phyloP scores from a whole-genome alignment of 1,140 invertebrate species.

The Trinorchestia longiramus region DNA sequence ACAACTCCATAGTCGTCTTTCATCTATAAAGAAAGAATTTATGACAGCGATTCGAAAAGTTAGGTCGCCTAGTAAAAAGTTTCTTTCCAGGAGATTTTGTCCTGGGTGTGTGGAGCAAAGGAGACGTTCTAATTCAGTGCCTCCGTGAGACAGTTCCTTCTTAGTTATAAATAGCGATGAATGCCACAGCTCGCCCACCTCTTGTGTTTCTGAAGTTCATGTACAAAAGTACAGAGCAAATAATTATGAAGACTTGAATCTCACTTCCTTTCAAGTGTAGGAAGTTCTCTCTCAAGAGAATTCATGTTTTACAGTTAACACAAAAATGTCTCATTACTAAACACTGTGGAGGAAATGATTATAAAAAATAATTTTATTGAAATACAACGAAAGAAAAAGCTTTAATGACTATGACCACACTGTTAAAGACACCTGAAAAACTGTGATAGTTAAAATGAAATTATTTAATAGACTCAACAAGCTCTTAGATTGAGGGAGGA shows the following conservation, averaged over 20 bases:
- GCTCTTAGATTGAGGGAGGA: no score
- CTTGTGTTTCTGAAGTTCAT: background rate
- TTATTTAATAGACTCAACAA: no score
- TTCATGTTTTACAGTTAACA: background rate
- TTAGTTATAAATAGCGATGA: constrained; percentile 3
- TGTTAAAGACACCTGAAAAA: no score
- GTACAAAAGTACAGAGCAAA: background rate
- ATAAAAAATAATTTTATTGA: background rate
- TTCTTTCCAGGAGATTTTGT: background rate
- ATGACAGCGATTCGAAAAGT: constrained; percentile 54
- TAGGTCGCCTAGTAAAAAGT: constrained; percentile 23
- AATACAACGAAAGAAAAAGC: background rate
- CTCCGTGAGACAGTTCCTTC: background rate
- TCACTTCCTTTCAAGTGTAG: background rate
- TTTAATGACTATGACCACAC: no score
- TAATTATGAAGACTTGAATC: background rate
- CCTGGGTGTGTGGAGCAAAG: background rate
- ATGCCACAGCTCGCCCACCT: background rate
- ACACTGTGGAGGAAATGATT: background rate
- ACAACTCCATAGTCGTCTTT: constrained; percentile 52
- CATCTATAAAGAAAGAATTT: constrained; percentile 53
- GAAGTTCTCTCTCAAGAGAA: background rate
- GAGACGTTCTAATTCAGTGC: constrained; percentile 39
- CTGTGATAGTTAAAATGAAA: no score
- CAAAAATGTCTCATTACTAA: background rate